phyloP scores from a whole-genome alignment of 2,888 invertebrate genomes.

The Atherix ibis region DNA sequence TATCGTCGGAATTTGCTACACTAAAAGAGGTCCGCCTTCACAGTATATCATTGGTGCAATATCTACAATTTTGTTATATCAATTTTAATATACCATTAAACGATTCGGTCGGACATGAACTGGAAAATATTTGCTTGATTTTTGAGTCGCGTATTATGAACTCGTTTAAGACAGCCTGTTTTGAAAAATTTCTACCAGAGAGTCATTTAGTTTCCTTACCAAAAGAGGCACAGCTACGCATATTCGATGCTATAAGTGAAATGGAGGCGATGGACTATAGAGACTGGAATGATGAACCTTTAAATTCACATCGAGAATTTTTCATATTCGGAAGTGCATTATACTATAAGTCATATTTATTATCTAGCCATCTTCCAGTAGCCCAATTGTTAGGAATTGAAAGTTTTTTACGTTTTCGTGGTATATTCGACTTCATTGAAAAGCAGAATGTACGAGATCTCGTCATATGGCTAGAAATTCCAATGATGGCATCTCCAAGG shows the following conservation, averaged over 20 bases:
- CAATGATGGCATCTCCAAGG: slow-evolving; percentile 11
- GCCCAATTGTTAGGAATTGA: slow-evolving; percentile 61
- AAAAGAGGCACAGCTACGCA: slow-evolving; percentile 60
- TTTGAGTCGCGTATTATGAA: slow-evolving; percentile 4
- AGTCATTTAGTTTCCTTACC: slow-evolving; percentile 51
- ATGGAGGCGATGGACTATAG: slow-evolving; percentile 83
- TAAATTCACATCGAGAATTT: slow-evolving; percentile 32
- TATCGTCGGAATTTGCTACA: slow-evolving; percentile 22
- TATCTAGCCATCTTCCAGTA: slow-evolving; percentile 62
- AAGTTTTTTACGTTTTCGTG: slow-evolving; percentile 57
- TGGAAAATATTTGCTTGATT: slow-evolving; percentile 7
- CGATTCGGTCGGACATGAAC: slow-evolving; percentile 7
- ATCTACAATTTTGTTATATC: slow-evolving; percentile 27
- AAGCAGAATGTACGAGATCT: slow-evolving; percentile 52
- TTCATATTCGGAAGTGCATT: slow-evolving; percentile 38
- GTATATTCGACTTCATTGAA: slow-evolving; percentile 50
- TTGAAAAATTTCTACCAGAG: slow-evolving; percentile 51
- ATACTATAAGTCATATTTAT: slow-evolving; percentile 36
- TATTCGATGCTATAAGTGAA: slow-evolving; percentile 77
- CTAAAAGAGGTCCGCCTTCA: slow-evolving; percentile 30
- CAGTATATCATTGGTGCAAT: slow-evolving; percentile 33
- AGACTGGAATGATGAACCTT: slow-evolving; percentile 61
- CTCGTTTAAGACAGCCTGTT: slow-evolving; percentile 20
- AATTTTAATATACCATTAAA: slow-evolving; percentile 5
- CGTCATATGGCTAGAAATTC: slow-evolving; percentile 60